phyloP scores from a whole-genome alignment of 2,113 vertebrate genomes.

The Gambusia holbrooki region DNA sequence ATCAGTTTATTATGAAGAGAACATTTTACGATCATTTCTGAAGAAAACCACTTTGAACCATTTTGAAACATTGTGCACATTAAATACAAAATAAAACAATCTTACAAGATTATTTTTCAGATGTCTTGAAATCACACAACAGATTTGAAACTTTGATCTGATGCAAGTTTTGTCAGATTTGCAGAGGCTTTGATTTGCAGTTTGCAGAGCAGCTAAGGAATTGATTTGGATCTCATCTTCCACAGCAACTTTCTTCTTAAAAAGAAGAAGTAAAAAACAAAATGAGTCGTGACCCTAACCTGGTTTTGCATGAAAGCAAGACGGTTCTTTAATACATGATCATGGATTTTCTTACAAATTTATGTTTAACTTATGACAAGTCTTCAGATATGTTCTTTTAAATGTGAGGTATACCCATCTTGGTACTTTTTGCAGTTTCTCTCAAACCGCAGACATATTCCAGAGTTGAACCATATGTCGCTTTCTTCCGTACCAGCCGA shows the following conservation, averaged over 20 bases:
- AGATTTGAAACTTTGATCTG: too few relatives aligned
- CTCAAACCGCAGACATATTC: neutral
- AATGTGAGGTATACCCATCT: neutral
- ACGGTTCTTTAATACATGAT: neutral
- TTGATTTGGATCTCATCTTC: neutral
- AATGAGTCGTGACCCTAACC: neutral
- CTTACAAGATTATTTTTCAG: too few relatives aligned
- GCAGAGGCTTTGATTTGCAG: neutral
- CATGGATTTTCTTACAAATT: neutral
- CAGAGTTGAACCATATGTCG: neutral
- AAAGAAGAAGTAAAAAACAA: neutral
- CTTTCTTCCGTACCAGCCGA: too few relatives aligned
- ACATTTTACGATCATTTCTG: too few relatives aligned
- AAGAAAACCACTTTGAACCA: too few relatives aligned
- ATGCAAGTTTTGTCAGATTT: too few relatives aligned
- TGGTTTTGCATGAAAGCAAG: neutral
- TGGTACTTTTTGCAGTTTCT: neutral
- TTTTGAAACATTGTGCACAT: too few relatives aligned
- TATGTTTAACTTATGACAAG: neutral
- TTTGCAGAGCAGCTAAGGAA: neutral
- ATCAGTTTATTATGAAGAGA: neutral
- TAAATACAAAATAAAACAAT: too few relatives aligned
- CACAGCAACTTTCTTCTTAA: neutral
- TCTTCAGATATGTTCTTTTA: neutral
- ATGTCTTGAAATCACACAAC: too few relatives aligned